phyloP scores from a whole-genome alignment of 1,140 invertebrate genomes.

The Stegodyphus dumicola region DNA sequence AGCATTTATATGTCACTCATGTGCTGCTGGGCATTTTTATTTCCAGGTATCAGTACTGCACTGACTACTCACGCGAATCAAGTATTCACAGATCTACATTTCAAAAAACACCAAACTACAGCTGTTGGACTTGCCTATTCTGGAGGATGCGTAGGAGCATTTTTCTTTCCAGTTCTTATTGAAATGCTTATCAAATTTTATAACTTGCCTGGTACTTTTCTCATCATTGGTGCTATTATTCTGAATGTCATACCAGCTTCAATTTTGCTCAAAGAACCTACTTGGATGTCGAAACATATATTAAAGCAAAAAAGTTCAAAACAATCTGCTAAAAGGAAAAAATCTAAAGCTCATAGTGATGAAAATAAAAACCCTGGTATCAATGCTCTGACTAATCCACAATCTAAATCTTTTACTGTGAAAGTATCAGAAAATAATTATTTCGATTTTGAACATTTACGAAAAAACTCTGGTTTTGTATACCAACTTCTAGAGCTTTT shows the following conservation, averaged over 20 bases:
- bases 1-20: background rate
- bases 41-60: constrained; percentile 42
- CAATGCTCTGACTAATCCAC: background rate
- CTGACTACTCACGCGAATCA: constrained; percentile 47
- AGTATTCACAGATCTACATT: constrained; percentile 55
- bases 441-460: background rate
- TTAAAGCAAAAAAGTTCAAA: background rate
- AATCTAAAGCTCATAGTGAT: background rate
- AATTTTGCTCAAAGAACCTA: constrained; percentile 75
- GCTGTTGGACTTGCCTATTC: constrained; percentile 65
- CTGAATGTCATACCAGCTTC: constrained; percentile 73
- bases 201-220: constrained; percentile 67
- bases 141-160: constrained; percentile 67
- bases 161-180: constrained; percentile 66
- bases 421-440: background rate
- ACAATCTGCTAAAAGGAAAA: background rate
- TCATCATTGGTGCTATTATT: constrained; percentile 82
- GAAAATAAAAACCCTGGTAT: background rate
- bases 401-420: background rate
- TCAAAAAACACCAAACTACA: constrained; percentile 40
- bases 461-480: background rate
- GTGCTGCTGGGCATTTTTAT: background rate
- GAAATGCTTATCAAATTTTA: constrained; percentile 62
- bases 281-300: constrained; percentile 8
- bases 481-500: background rate